phyloP scores from a whole-genome alignment of 2,888 invertebrate genomes.

The Agonopterix arenella region DNA sequence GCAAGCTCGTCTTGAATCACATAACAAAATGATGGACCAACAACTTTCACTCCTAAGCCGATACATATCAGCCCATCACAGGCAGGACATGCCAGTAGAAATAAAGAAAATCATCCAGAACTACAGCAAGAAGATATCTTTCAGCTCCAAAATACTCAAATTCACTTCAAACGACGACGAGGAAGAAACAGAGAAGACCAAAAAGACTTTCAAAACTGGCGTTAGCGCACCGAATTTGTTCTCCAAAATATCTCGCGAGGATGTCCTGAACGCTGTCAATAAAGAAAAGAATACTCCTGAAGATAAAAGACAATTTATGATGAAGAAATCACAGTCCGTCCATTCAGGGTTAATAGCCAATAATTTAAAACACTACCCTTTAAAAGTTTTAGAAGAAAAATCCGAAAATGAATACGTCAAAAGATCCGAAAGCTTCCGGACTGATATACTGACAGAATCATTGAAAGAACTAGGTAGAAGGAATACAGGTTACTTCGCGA shows the following conservation, averaged over 20 bases:
- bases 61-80: conserved; percentile 82
- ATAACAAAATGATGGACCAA: conserved; percentile 84
- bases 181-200: conserved; percentile 48
- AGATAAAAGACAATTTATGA: conserved; percentile 43
- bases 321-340: conserved; percentile 67
- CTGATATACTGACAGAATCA: conserved; percentile 58
- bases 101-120: conserved; percentile 85
- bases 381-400: conserved; percentile 73
- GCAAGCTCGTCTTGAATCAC: conserved; percentile 81
- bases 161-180: conserved; percentile 51
- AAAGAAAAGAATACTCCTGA: conserved; percentile 31
- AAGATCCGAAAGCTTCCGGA: conserved; percentile 46
- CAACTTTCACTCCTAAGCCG: conserved; percentile 84
- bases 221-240: conserved; percentile 63
- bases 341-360: conserved; percentile 57
- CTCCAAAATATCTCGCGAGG: conserved; percentile 49
- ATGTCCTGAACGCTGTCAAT: conserved; percentile 32
- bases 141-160: conserved; percentile 63
- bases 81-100: conserved; percentile 83
- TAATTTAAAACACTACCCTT: conserved; percentile 45
- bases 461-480: conserved; percentile 44
- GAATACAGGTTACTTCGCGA: conserved; percentile 78
- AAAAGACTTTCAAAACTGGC: conserved; percentile 48
- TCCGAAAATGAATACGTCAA: conserved; percentile 47
- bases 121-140: conserved; percentile 53